These are phyloP conservation scores for Luperina testacea DNA, from an alignment of 2,888 invertebrate species.

Conservation along the genomic window DNA sequence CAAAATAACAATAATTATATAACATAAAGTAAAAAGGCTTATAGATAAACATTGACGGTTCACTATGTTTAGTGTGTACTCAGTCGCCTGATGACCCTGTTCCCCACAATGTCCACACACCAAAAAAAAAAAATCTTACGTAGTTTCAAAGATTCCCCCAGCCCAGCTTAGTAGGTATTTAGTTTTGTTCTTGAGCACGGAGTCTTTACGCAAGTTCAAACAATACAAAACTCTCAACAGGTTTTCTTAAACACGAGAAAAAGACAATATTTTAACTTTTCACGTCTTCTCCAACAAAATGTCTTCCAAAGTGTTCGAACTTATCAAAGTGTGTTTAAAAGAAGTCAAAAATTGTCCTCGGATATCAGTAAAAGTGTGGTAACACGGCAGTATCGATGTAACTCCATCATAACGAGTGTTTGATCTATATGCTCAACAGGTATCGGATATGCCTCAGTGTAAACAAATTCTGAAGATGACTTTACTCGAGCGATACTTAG, in stretches of 20 bases:
- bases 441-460: slow-evolving; percentile 71
- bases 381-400: slow-evolving; percentile 56
- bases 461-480: slow-evolving; percentile 75
- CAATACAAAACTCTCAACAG: background rate
- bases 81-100: too few relatives aligned
- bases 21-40: too few relatives aligned
- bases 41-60: too few relatives aligned
- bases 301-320: slow-evolving; percentile 33
- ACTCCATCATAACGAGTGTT: slow-evolving; percentile 72
- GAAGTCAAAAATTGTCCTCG: slow-evolving; percentile 48
- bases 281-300: slow-evolving; percentile 23
- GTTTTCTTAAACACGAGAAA: slow-evolving; percentile 19
- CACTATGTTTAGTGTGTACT: too few relatives aligned
- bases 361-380: slow-evolving; percentile 51
- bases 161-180: background rate
- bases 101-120: too few relatives aligned
- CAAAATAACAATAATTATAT: too few relatives aligned
- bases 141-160: background rate
- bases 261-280: slow-evolving; percentile 21
- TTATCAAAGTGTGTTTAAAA: slow-evolving; percentile 54
- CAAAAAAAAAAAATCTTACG: too few relatives aligned
- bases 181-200: background rate
- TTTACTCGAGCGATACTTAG: slow-evolving; percentile 49
- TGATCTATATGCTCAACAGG: slow-evolving; percentile 75
- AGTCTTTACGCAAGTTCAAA: background rate